These are phyloP conservation scores for Ennomos erosarius DNA, from an alignment of 2,888 invertebrate genomes.

Conservation along the genomic window DNA sequence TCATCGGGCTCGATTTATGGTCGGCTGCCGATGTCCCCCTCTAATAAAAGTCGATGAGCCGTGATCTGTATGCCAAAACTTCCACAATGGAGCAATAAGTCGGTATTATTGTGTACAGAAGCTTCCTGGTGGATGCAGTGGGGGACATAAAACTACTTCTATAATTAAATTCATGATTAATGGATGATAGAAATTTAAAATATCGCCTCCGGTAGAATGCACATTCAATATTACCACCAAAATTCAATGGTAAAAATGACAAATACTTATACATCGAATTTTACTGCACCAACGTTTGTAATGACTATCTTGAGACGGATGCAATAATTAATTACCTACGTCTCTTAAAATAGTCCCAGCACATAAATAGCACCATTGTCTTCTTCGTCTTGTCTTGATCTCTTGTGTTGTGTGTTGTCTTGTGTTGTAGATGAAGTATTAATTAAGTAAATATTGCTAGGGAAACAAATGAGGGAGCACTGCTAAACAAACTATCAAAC, in stretches of 20 bases:
- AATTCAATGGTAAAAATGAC: too few relatives aligned
- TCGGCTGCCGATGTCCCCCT: conserved; percentile 59
- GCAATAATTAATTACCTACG: too few relatives aligned
- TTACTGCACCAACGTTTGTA: too few relatives aligned
- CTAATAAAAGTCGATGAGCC: conserved; percentile 81
- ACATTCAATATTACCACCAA: not conserved
- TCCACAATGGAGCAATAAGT: conserved; percentile 74
- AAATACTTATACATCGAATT: too few relatives aligned
- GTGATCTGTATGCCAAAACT: conserved; percentile 77
- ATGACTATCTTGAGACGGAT: too few relatives aligned
- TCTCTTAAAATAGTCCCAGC: too few relatives aligned
- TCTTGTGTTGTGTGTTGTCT: too few relatives aligned
- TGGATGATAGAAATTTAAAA: conserved; percentile 15
- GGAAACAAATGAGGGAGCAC: too few relatives aligned
- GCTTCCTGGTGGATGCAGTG: conserved; percentile 51
- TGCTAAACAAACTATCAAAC: conserved; percentile 8
- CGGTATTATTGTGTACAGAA: conserved; percentile 57
- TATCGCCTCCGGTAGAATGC: conserved; percentile 9
- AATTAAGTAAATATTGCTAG: too few relatives aligned
- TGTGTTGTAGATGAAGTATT: too few relatives aligned
- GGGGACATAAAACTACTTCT: conserved; percentile 47
- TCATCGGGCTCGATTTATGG: conserved; percentile 76
- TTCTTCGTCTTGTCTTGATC: too few relatives aligned
- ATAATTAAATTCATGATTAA: conserved; percentile 43
- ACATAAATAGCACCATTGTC: too few relatives aligned